Evolutionary conservation across 2,113 vertebrate species (phyloP), one percentile per base, ranked within the genome.

Genomic region (Aspidoscelis tigris): DNA sequence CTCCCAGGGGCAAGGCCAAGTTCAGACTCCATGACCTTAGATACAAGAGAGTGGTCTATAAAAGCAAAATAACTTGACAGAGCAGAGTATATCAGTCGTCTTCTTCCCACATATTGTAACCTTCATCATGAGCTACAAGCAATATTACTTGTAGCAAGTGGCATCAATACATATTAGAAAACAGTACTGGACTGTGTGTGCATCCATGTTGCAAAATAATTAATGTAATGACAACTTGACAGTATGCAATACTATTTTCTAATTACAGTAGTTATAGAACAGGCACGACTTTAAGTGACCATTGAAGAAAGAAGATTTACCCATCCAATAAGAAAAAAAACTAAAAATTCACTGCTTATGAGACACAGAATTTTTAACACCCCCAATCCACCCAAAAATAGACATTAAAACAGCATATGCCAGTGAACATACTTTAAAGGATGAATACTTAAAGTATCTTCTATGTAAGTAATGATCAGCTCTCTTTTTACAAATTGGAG

Each of bases 21-120:
- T 93, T 95, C 93, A 94, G 78, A 86, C 33, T 58, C 87, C 78
- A 85, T 95, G 95, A 95, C 94, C 95, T 94, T 88, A 87, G 90
- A 94, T 93, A 93, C 84, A 86, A 39, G 83, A 39, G 83, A 92
- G 82, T 83, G 83, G 89, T 78, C 84, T 44, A 70, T 18, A 39
- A 93, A 93, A 93, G 74, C 80, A 88, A 84, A 76, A 55, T 74
- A 87, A 90, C 75, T 84, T 84, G 89, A 91, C 39, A 82, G 87
- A 85, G 83, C 55, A 76, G 78, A 82, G 66, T 41, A 84, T 41
- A 84, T 84, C 22, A 83, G 86, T 66, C 86, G 84, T 87, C 77
- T 86, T 89, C 86, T 89, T 83, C 86, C 89, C 89, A 88, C 86
- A 88, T 83, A 87, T 88, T 88, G 33, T 81, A 87, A 90, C 89